A percentile compares a stretch with the other conserved stretches of the same genome.
Conservation (phyloP, 2,888 invertebrate genomes). For the Linyphia triangularis region DNA sequence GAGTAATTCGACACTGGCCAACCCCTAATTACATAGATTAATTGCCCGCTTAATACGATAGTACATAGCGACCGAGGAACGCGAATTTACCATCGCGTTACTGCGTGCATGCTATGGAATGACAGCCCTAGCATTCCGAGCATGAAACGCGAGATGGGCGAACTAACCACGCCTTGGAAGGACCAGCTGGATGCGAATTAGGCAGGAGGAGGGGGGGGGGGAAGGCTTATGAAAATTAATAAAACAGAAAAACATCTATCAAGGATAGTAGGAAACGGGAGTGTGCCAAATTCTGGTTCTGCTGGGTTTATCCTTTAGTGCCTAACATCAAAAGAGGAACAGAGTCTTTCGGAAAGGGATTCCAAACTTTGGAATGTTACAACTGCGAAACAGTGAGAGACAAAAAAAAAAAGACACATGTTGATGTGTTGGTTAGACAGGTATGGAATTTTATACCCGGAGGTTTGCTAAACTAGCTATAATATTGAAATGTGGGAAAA, state of each 20-base stretch:
- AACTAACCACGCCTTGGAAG: background rate
- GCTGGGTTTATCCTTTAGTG: too few relatives aligned
- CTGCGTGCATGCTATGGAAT: background rate
- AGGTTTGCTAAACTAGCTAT: too few relatives aligned
- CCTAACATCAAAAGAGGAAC: too few relatives aligned
- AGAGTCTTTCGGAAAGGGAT: too few relatives aligned
- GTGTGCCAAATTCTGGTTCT: too few relatives aligned
- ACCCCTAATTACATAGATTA: conserved; percentile 24
- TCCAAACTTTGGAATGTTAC: too few relatives aligned
- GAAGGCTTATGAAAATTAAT: background rate
- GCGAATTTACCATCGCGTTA: background rate
- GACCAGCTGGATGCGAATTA: background rate
- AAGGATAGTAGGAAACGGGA: background rate
- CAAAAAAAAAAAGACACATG: too few relatives aligned
- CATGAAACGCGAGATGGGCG: background rate
- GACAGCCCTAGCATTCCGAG: background rate
- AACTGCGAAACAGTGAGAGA: too few relatives aligned
- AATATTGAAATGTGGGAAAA: too few relatives aligned
- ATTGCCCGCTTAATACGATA: background rate
- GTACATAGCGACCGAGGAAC: background rate
- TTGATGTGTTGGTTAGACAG: too few relatives aligned
- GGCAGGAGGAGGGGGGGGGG: background rate
- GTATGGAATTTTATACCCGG: too few relatives aligned
- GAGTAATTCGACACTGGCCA: background rate
- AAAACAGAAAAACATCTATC: background rate